Evolutionary conservation across 2,888 invertebrate species (phyloP), one percentile per base, ranked within the genome.

Genomic region (Thalpophila matura): DNA sequence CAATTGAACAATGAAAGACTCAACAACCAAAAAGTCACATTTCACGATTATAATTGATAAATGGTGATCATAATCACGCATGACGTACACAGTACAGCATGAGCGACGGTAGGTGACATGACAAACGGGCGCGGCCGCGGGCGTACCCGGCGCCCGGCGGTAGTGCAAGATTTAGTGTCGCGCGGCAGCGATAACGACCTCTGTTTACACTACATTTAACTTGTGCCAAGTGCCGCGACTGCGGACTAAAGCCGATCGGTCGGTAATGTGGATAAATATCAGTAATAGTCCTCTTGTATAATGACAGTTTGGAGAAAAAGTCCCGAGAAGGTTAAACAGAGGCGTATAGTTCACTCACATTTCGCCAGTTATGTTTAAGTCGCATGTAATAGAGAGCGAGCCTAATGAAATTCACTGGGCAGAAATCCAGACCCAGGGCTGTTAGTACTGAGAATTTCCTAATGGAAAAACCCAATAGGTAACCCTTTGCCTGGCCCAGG

Each of bases 161-260:
- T 84, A 84, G 80, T 81, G 78, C 82, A 84, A 91, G 91, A 92
- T 92, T 92, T 93, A 92, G 86, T 90, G 81, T 81, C 85, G 80
- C 90, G 85, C 86, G 86, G 84, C 85, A 82, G 86, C 89, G 91
- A 91, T 92, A 92, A 92, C 92, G 90, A 91, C 90, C 90, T 88
- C 89, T 91, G 91, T 93, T 93, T 92, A 92, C 93, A 86, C 88
- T 93, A 92, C 92, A 93, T 93, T 93, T 89, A 93, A 93, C 93
- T 92, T 92, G 89, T 84, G 89, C 89, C 88, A 89, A 91, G 91
- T 90, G 86, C 86, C 80, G 80, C 77, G 80, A 80, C 84, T 79
- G 78, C 70, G 77, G 79, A 71, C 81, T 78, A 79, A 76, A 84
- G 82, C 83, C 83, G 80, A 80, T 79, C 80, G 82, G 58, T 68